Percentiles rank a stretch among this genome's conserved stretches.
Evolutionary conservation across 1,140 invertebrate species (phyloP).

Genomic region (Tetramorium alpestre): DNA sequence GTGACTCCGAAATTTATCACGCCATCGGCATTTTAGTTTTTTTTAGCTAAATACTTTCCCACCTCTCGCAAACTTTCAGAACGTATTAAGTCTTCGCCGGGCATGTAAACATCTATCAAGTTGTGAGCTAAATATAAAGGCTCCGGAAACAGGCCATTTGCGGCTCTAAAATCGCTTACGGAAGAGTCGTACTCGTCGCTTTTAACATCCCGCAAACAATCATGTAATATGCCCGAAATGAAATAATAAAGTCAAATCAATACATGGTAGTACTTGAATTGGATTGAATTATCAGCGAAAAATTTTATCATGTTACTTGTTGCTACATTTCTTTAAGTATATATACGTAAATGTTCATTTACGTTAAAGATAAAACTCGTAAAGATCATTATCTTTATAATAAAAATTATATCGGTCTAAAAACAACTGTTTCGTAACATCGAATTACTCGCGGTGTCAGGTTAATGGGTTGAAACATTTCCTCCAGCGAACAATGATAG

Average conservation of each 20-base stretch:
- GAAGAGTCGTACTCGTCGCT: background rate
- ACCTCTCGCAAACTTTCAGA: constrained; percentile 2
- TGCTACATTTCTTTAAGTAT: background rate
- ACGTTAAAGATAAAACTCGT: background rate
- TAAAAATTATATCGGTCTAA: background rate
- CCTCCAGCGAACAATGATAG: constrained; percentile 29
- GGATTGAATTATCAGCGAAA: background rate
- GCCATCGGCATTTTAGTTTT: constrained; percentile 38
- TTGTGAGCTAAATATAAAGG: constrained; percentile 35
- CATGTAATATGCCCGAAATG: background rate
- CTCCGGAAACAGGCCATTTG: constrained; percentile 29
- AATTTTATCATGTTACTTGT: background rate
- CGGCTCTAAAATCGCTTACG: background rate
- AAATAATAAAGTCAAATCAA: constrained; percentile 10
- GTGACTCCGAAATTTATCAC: constrained; percentile 51
- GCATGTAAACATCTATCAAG: constrained; percentile 43
- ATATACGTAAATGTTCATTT: background rate
- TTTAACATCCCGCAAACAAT: constrained; percentile 1
- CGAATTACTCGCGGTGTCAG: constrained; percentile 1
- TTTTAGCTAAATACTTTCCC: constrained; percentile 29
- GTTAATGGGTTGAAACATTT: constrained; percentile 26
- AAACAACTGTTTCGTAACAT: background rate
- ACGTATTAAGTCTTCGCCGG: constrained; percentile 18
- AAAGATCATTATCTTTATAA: background rate
- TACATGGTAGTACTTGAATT: background rate